Base-by-base conservation (phyloP, 2,797 vertebrate species). In the Galagoides demidoff region DNA sequence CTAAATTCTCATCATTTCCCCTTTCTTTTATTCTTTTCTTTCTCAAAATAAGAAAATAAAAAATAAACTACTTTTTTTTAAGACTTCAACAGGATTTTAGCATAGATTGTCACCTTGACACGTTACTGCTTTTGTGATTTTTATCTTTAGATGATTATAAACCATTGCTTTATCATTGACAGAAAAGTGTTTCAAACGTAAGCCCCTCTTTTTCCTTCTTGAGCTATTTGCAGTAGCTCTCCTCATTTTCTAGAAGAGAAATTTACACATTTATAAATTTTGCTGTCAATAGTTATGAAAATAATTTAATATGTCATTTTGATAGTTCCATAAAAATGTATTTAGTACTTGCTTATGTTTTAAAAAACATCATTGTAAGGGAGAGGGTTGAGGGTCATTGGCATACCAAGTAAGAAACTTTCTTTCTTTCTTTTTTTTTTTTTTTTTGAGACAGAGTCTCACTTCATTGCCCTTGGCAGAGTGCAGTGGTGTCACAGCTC, bases 211-310 rank as follows among this genome's bases (percentile, higher is more conserved):
- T 79, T 39, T 78, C 39, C 8, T 43, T 92, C 81, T 70, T 61
- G 76, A 95, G 34, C 43, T 59, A 57, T 19, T 31, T 81, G 10
- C 7, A 83, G 34, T n/a, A 89, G n/a, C 19, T 43, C 0, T 82
- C 20, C 13, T 90, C 31, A 81, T 61, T 94, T 94, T 94, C 45
- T 85, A 90, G 70, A n/a, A 74, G 66, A 88, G 43, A 87, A 87
- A 55, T 84, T 34, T 43, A 23, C 19, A 79, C 59, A 91, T 55
- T 93, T 91, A 64, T 13, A 37, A 77, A 43, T 22, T 37, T 76
- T 13, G 90, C 31, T 29, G 77, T 27, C 23, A 68, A 31, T 20
- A 59, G 2, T 77, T 84, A 84, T 19, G 7, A 31, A 83, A 81
- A 64, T 74, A 79, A 74, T 68, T 94, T 57, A 84, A 61, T 87